These are phyloP conservation scores for Cromileptes altivelis DNA, from an alignment of 2,113 vertebrate species.

Conservation along the genomic window DNA sequence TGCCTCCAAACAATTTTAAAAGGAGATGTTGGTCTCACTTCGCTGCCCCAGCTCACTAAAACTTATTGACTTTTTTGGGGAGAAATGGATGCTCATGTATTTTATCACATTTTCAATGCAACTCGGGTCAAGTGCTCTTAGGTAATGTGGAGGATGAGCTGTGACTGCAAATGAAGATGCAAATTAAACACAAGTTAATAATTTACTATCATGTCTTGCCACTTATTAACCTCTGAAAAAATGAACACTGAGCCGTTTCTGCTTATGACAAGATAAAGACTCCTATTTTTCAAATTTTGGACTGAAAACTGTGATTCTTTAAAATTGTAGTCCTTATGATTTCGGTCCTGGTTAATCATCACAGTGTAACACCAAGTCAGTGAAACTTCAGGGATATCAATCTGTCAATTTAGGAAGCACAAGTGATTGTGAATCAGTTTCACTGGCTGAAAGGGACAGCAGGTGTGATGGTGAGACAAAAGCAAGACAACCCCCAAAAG, in stretches of 20 bases:
- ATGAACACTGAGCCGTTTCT: neutral
- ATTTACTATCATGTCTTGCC: neutral
- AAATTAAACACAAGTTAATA: neutral
- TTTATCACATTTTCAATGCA: neutral
- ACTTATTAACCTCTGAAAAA: neutral
- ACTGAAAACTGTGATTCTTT: neutral
- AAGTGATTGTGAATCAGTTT: too few species aligned
- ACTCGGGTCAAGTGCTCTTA: constrained; percentile 1
- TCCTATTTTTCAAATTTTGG: neutral
- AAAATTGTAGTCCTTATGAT: neutral
- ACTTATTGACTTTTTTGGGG: constrained; percentile 4
- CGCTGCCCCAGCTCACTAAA: neutral
- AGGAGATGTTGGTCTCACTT: constrained; percentile 14
- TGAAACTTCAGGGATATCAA: too few species aligned
- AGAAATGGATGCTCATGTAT: constrained; percentile 3
- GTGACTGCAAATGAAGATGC: neutral
- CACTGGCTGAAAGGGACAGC: too few species aligned
- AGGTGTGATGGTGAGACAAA: too few species aligned
- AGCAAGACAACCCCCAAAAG: too few species aligned
- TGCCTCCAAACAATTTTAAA: neutral
- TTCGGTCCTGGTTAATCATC: neutral
- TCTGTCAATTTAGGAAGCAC: too few species aligned
- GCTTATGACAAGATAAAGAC: neutral
- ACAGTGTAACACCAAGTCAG: too few species aligned
- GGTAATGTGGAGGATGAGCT: neutral